These are phyloP conservation scores for Autographa pulchrina DNA, from an alignment of 2,888 invertebrate genomes.

Conservation along the genomic window DNA sequence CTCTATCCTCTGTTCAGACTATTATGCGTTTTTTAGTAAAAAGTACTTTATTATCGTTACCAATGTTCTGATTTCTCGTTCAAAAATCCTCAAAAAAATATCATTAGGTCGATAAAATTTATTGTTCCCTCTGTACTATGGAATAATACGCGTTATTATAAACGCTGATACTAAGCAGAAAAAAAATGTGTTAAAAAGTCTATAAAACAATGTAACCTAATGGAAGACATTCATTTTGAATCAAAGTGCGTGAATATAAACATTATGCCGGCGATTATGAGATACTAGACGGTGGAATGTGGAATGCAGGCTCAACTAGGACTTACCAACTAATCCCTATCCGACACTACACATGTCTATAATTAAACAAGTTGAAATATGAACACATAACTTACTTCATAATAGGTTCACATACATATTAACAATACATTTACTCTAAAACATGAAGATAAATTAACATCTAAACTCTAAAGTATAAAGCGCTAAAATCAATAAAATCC, in stretches of 20 bases:
- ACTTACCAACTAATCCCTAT: slow-evolving; percentile 53
- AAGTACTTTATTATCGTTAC: slow-evolving; percentile 65
- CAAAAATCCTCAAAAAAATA: slow-evolving; percentile 81
- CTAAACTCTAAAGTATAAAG: slow-evolving; percentile 65
- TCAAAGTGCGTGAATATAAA: slow-evolving; percentile 66
- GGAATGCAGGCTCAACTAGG: slow-evolving; percentile 56
- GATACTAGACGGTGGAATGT: slow-evolving; percentile 64
- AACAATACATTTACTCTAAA: slow-evolving; percentile 71
- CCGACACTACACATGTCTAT: slow-evolving; percentile 45
- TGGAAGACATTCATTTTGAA: slow-evolving; percentile 86
- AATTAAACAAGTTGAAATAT: slow-evolving; percentile 69
- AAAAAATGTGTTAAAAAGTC: slow-evolving; percentile 58
- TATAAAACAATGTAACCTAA: slow-evolving; percentile 80
- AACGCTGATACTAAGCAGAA: slow-evolving; percentile 44
- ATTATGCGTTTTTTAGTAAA: slow-evolving; percentile 69
- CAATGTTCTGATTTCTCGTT: slow-evolving; percentile 61
- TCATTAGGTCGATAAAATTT: slow-evolving; percentile 75
- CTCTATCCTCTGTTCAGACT: slow-evolving; percentile 79
- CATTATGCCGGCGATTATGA: slow-evolving; percentile 59
- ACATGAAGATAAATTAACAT: slow-evolving; percentile 69
- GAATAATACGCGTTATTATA: slow-evolving; percentile 56
- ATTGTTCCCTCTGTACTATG: slow-evolving; percentile 81
- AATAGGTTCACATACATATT: slow-evolving; percentile 63
- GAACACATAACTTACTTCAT: slow-evolving; percentile 71
- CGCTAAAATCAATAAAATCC: slow-evolving; percentile 76